Evolutionary conservation across 2,113 vertebrate genomes (phyloP), one percentile per base, ranked within the genome.

Genomic region (Perccottus glenii): DNA sequence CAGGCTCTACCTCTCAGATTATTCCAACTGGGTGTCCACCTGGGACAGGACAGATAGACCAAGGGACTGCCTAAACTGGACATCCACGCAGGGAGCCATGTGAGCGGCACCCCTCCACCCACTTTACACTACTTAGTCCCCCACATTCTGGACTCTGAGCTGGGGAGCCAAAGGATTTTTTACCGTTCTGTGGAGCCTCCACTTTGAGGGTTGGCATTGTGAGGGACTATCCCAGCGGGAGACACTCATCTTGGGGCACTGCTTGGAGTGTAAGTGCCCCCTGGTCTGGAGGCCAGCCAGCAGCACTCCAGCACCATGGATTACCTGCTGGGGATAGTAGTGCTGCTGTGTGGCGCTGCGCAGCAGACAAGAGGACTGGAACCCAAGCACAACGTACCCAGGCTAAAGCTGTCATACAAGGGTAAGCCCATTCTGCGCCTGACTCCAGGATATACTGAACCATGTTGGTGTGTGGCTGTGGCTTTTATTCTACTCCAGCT

Each of bases 351-450:
- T 84, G 93, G 94, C 92, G 92, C 90, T 74, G 88, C 94, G 82
- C 93, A 95, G 89, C 89, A 91, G 4, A 92, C 92, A 64, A 92
- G 88, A 92, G 94, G 92, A 78, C 92, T 90, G 58, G 93, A 94
- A 84, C 92, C 92, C 86, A 95, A 93, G 92, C 96, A 90, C 92
- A 96, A 94, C n/a, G 95, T 96, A 82, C 96, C 97, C 12, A 93
- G 97, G 84, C 94, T 99, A 87, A 96, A 93, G 94, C 94, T 99
- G 60, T 95, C 97, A 77, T 97, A 95, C 88, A 98, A 95, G 94
- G 97, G 97, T 98, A 94, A 96, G 93, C 74, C 49, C 59, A 15
- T 70, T 85, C 68, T 81, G 52, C 9, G 4, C 40, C 50, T 72
- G 60, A 70, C 83, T 82, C 69, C 68, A 50, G 81, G 74, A 63